phyloP scores from a whole-genome alignment of 2,113 vertebrate species.

The Pangasianodon hypophthalmus region DNA sequence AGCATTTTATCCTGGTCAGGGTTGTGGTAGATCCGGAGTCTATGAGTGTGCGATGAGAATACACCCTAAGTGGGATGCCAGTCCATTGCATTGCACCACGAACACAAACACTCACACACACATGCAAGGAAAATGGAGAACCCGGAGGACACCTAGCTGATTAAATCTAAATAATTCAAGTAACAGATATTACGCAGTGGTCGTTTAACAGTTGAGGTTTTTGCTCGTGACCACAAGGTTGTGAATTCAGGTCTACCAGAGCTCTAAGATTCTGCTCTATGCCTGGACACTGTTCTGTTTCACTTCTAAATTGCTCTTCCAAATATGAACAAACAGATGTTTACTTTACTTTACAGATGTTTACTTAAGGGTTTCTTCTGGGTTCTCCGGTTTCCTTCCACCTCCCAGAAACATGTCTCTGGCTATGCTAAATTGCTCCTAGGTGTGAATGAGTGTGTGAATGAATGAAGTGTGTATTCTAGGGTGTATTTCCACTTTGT shows the following conservation, averaged over 20 bases:
- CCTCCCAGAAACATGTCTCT: not conserved
- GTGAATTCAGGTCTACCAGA: not conserved
- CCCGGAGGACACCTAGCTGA: not conserved
- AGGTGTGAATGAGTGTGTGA: not conserved
- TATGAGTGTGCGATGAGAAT: not conserved
- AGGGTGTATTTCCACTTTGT: not conserved
- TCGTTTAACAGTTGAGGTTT: not conserved
- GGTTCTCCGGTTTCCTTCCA: not conserved
- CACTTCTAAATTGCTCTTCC: not conserved
- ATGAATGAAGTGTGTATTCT: not conserved
- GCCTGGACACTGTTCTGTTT: not conserved
- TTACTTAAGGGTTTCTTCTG: not conserved
- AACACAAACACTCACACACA: not conserved
- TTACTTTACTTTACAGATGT: not conserved
- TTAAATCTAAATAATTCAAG: not conserved
- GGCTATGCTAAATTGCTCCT: not conserved
- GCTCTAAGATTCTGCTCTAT: not conserved
- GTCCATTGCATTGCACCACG: not conserved
- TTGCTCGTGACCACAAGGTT: not conserved
- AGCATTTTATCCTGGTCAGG: too few species aligned
- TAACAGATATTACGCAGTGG: not conserved
- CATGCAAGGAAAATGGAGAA: not conserved
- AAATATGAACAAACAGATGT: not conserved
- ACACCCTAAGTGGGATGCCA: not conserved
- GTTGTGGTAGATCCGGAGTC: too few species aligned